Base-by-base conservation (phyloP, 35 echinoderm and acorn worm species). In the Heliocidaris erythrogramma region DNA sequence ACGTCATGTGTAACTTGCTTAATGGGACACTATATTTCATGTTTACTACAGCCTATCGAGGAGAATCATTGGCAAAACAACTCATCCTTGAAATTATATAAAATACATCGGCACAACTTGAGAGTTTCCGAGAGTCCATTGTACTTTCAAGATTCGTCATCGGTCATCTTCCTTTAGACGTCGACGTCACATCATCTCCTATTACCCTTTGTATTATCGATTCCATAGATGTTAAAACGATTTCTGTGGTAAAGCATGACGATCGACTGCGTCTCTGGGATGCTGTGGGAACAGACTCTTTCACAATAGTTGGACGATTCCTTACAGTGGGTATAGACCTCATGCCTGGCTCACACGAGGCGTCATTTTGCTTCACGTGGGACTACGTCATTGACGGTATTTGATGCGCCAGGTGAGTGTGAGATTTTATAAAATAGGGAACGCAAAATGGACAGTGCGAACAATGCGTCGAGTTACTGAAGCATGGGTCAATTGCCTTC, bases 151-250 rank as follows among this genome's bases (percentile, higher is more conserved):
- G 35, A 42, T 42, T 42, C 18, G 5, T 78, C 14, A 78, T 78
- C 65, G 65, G 65, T 78, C 65, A 27, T 78, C 65, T 78, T 78
- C 18, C 65, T n/a, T 24, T 18, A 71, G 17, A 71, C 3, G 61
- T 3, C 21, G 65, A 78, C 65, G 65, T 78, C 65, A 78, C 27
- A 78, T 78, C 18, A 78, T 78, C 65, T 78, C 21, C 65, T 78
- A 27, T 78, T 78, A 78, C 65, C 65, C 65, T 27, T 78, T 78
- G 65, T 78, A 78, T 78, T 78, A 78, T 78, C 65, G 65, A 78
- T 78, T 78, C 21, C 65, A 78, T n/a, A 18, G 65, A 78, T 78
- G 65, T 78, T n/a, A 78, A 78, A 4, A 78, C 65, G 14, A 78
- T 21, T 78, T 78, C 27, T 27, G 17, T 78, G 7, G 65, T 78